These are phyloP conservation scores for Thyatira batis DNA, from an alignment of 2,888 invertebrate species.

Conservation along the genomic window DNA sequence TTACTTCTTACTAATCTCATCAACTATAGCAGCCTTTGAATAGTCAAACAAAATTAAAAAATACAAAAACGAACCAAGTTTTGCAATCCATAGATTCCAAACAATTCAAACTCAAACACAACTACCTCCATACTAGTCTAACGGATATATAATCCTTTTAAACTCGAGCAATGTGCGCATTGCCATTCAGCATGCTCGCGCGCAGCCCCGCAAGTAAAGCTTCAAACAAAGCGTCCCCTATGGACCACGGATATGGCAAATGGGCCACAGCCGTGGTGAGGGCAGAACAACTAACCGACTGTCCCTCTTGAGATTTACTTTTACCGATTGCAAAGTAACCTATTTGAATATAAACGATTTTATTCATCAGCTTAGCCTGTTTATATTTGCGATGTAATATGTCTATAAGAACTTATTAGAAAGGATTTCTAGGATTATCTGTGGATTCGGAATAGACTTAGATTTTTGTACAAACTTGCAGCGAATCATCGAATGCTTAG, in stretches of 20 bases:
- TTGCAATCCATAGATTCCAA: neutral
- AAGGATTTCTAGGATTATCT: too few species aligned
- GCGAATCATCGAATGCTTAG: too few species aligned
- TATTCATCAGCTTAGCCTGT: too few species aligned
- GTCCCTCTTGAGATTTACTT: slow-evolving; percentile 18
- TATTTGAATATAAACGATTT: neutral
- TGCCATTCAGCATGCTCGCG: slow-evolving; percentile 7
- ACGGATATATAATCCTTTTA: neutral
- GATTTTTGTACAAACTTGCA: too few species aligned
- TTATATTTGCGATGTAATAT: too few species aligned
- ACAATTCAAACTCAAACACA: neutral
- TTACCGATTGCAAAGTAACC: slow-evolving; percentile 24
- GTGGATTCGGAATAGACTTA: too few species aligned
- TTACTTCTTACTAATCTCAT: too few species aligned
- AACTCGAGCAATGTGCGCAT: neutral
- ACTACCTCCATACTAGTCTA: neutral
- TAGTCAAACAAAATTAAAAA: too few species aligned
- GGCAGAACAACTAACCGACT: slow-evolving; percentile 5
- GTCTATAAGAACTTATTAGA: too few species aligned
- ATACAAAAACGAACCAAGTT: neutral
- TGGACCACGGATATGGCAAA: slow-evolving; percentile 15
- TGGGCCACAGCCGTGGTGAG: slow-evolving; percentile 9
- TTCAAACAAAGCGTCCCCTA: slow-evolving; percentile 27
- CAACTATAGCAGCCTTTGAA: too few species aligned
- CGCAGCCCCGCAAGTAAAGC: slow-evolving; percentile 4